Base-by-base conservation (phyloP, 2,888 invertebrate genomes). In the Artemia sinica region DNA sequence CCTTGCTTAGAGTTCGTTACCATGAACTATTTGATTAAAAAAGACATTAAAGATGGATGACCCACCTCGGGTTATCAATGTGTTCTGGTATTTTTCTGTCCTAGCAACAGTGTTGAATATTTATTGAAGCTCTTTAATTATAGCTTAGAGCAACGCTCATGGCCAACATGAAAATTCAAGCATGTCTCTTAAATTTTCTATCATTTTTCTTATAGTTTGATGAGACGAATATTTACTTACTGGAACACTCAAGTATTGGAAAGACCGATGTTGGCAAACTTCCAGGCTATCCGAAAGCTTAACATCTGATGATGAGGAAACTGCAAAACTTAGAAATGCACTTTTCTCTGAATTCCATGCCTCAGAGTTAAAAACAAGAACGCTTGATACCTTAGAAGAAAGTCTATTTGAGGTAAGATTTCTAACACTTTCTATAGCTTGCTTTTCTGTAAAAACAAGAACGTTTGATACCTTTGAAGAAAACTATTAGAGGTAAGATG, bases 301-400 rank as follows among this genome's bases (percentile, higher is more conserved):
- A 58, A 18, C 14, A 8, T 18, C 63, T 8, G 63, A 9, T 28
- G 28, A 9, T 10, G 12, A 52, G 14, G 58, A 28, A 18, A 10
- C 8, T 0, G 63, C n/a, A 8, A 28, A 10, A 10, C 10, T 58
- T 58, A 8, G 63, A 58, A 58, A 58, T 18, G 10, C n/a, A 10
- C 63, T 58, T n/a, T n/a, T 28, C 2, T n/a, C 63, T 10, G 63
- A 58, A 28, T 58, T 58, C 28, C 14, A n/a, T 18, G 63, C 63
- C n/a, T n/a, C 63, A n/a, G 63, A 58, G 10, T 58, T 58, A 10
- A 58, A 58, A 28, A 58, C 63, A 58, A 58, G 63, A 28, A 58
- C n/a, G 1, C 28, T 58, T n/a, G 63, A 58, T n/a, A 58, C 63
- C n/a, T 28, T 58, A 28, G 63, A 58, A 28, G 63, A 58, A 28